Evolutionary conservation across 2,888 invertebrate genomes (phyloP).

Genomic region (Allygus modestus): DNA sequence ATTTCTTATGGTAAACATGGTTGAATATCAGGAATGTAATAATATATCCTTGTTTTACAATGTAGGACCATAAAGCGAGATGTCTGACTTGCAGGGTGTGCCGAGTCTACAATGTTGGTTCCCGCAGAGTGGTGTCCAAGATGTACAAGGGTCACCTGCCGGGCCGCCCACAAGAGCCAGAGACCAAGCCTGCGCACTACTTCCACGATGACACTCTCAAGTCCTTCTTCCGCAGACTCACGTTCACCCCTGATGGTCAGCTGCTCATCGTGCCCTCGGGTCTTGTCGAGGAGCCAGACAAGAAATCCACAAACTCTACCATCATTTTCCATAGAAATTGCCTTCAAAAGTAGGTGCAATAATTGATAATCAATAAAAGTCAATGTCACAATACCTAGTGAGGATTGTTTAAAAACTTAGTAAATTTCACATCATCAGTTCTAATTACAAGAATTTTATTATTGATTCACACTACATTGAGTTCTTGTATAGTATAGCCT

Average conservation of each 20-base stretch:
- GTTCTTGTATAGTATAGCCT: no score
- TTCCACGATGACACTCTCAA: slow-evolving; percentile 96
- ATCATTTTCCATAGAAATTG: slow-evolving; percentile 79
- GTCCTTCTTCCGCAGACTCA: slow-evolving; percentile 93
- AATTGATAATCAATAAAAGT: no score
- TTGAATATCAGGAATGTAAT: no score
- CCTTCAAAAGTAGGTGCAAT: slow-evolving; percentile 73
- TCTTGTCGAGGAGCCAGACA: slow-evolving; percentile 81
- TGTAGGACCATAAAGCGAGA: no score
- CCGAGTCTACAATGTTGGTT: slow-evolving; percentile 71
- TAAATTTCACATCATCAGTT: no score
- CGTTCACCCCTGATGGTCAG: slow-evolving; percentile 95
- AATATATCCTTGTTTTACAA: no score
- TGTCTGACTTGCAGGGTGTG: slow-evolving; percentile 68
- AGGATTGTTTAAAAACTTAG: no score
- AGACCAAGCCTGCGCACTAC: slow-evolving; percentile 81
- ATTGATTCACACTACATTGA: no score
- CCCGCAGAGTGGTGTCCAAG: slow-evolving; percentile 83
- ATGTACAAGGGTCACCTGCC: slow-evolving; percentile 82
- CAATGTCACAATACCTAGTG: no score
- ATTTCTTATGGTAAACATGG: no score
- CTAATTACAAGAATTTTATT: no score
- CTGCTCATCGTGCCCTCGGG: slow-evolving; percentile 95
- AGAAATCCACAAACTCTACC: slow-evolving; percentile 78
- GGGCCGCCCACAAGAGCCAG: slow-evolving; percentile 78